Base-by-base conservation (phyloP, 1,140 invertebrate genomes). In the Drosophila athabasca region DNA sequence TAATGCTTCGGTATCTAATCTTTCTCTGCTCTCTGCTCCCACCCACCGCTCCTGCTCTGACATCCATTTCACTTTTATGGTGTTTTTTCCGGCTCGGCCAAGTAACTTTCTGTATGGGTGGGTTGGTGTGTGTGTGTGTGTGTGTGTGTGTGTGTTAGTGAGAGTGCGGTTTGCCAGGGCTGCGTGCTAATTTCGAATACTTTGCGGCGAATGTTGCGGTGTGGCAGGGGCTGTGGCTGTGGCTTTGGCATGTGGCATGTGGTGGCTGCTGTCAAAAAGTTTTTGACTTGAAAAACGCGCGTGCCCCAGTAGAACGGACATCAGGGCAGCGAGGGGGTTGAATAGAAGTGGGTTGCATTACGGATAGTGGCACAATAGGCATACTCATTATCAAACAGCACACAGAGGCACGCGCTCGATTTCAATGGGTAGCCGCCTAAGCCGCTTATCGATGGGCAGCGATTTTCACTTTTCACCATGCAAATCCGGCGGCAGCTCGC, bases 101-200 rank as follows among this genome's bases (percentile, higher is more conserved):
- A 69, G 45, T 57, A 69, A 69, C 64, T 69, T 69, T 69, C 17
- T n/a, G 17, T 31, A 45, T 48, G 52, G 58, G 13, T 31, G 53
- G 29, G 17, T 11, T 22, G 26, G 13, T 48, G 45, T 5, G 45
- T 48, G 15, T 35, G 9, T 29, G n/a, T 15, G 50, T 17, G 29
- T 5, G 1, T 35, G 8, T 35, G 31, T 35, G 31, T 35, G 31
- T 35, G 31, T 11, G 45, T 2, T 1, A 15, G 43, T 6, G 45
- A 13, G 49, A 24, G 43, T 69, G 66, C 6, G 78, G 72, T 44
- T 59, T 76, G 45, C 62, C 72, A 52, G 66, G 22, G 45, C 54
- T 67, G 61, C 66, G 69, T 72, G 69, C 69, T 72, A 77, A 71
- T 77, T 82, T 79, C 68, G 53, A 79, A 79, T 79, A 80, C 77